These are phyloP conservation scores for Azemiops feae DNA, from an alignment of 2,113 vertebrate species.

Conservation along the genomic window DNA sequence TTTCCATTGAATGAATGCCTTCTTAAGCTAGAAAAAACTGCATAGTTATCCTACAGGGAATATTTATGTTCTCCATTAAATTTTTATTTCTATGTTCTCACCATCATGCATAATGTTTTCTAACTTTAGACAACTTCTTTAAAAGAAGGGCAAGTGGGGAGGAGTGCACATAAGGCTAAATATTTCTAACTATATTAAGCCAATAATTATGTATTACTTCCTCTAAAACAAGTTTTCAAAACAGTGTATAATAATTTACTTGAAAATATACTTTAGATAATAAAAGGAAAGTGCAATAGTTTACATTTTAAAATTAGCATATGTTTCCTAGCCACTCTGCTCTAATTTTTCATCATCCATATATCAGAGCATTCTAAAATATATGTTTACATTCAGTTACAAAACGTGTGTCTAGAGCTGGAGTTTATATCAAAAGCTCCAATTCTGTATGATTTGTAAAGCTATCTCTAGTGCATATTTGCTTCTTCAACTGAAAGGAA, in stretches of 20 bases:
- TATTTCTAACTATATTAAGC: slow-evolving; percentile 20
- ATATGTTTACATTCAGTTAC: background rate
- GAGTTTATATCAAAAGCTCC: background rate
- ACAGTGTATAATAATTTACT: slow-evolving; percentile 8
- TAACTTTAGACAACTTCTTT: slow-evolving; percentile 33
- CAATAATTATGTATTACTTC: slow-evolving; percentile 40
- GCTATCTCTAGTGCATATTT: slow-evolving; percentile 44
- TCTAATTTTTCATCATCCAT: slow-evolving; percentile 14
- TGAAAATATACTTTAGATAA: slow-evolving; percentile 21
- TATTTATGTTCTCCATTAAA: slow-evolving; percentile 18
- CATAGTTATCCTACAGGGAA: slow-evolving; percentile 14
- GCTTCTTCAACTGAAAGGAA: slow-evolving; percentile 24
- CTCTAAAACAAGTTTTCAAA: slow-evolving; percentile 29
- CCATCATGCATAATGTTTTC: slow-evolving; percentile 2
- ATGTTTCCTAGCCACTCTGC: background rate
- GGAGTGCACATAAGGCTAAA: slow-evolving; percentile 29
- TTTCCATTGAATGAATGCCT: background rate
- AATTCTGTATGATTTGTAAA: slow-evolving; percentile 4
- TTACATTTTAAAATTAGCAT: slow-evolving; percentile 23
- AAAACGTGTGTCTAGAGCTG: background rate
- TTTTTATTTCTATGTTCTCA: background rate
- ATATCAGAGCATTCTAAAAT: background rate
- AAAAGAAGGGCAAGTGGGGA: background rate
- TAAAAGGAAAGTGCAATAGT: slow-evolving; percentile 1
- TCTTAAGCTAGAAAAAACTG: slow-evolving; percentile 20